phyloP scores from a whole-genome alignment of 2,888 invertebrate genomes.

The Caenorhabditis sulstoni region DNA sequence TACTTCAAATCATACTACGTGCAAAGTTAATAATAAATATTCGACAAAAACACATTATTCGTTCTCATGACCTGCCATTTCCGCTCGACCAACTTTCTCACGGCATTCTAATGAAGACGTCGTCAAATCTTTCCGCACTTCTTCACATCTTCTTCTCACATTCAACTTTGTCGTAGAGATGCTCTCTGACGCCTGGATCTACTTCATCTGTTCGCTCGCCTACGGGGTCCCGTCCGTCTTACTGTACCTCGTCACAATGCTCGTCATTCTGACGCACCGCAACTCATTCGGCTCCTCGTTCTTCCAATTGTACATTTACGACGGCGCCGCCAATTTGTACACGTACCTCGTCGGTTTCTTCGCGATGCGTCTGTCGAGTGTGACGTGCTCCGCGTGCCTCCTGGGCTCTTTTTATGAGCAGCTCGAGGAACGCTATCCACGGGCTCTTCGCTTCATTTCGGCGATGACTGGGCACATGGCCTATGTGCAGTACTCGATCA shows the following conservation, averaged over 20 bases:
- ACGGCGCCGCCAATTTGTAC: constrained; percentile 21
- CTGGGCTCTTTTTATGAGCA: constrained; percentile 9
- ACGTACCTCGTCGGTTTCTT: constrained; percentile 15
- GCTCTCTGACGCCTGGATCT: background rate
- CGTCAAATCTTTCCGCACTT: background rate
- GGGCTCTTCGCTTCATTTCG: background rate
- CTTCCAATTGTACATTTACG: constrained; percentile 24
- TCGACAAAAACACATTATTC: too few species aligned
- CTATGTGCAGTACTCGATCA: constrained; percentile 25
- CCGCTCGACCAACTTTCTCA: too few species aligned
- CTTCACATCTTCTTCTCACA: background rate
- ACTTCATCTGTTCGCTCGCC: constrained; percentile 1
- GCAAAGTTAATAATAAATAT: too few species aligned
- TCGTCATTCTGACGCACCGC: background rate
- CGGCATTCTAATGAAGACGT: too few species aligned
- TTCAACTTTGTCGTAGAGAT: background rate
- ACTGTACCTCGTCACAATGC: constrained; percentile 21
- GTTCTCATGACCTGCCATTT: too few species aligned
- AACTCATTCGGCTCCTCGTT: constrained; percentile 20
- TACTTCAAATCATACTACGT: too few species aligned
- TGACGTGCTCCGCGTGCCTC: constrained; percentile 16
- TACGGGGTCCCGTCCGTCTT: constrained; percentile 28
- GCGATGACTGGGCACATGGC: constrained; percentile 35
- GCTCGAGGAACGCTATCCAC: background rate
- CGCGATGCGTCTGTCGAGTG: constrained; percentile 4